Evolutionary conservation across 2,888 invertebrate species (phyloP), one percentile per base, ranked within the genome.

Genomic region (Hetaerina titia): DNA sequence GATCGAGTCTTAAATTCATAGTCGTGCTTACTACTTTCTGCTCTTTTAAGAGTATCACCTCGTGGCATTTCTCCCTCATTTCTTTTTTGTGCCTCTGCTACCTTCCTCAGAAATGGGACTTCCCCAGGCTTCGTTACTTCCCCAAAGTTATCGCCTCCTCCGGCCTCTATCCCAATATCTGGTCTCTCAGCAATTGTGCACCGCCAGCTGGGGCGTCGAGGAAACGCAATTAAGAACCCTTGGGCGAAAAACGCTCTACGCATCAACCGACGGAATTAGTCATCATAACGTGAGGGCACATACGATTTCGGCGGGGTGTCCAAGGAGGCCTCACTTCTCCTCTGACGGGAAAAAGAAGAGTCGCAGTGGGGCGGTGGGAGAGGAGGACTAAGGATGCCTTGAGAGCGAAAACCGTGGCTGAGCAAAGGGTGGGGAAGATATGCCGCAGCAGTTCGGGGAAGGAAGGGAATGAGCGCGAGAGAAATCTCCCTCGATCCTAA

Each of bases 251-350:
- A 6, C 90, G 45, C 31, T 90, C 45, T 69, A 92, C 92, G 69
- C 56, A 69, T 92, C 56, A 74, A 92, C 64, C 69, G 69, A 69
- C 69, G 92, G 69, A 69, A 92, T 92, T 57, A 74, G 92, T 74
- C 92, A 45, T 74, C 92, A 19, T 69, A 92, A 69, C 56, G 69
- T 74, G 31, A 31, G 31, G 9, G 81, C 13, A 15, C 5, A 81
- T 31, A 13, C 31, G 22, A 7, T n/a, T 9, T 69, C 69, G 69
- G 6, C 69, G 8, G 69, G 69, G 1, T 69, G n/a, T 69, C 69
- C n/a, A n/a, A 69, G 0, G 69, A 7, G 19, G 45, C 17, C 60
- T 17, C 69, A n/a, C 69, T 69, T 69, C 22, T 6, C 69, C 69
- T 69, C 22, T 8, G 69, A 22, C n/a, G 69, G 45, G 45, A 45